Conservation (phyloP, 2,797 vertebrate genomes). For the Pelochelys cantorii region DNA sequence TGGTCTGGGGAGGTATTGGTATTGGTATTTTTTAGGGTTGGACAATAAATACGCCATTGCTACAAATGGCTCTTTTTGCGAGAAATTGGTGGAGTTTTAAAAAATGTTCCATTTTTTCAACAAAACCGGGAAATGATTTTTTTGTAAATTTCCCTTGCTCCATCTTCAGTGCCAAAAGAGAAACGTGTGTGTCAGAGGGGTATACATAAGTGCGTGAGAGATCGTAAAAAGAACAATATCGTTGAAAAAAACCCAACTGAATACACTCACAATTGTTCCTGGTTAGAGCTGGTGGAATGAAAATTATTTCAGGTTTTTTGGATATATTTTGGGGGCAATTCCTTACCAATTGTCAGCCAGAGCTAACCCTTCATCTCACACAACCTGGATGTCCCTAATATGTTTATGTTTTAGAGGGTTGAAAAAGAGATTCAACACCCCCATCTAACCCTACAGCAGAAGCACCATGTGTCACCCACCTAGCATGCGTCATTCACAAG, state of each 20-base stretch:
- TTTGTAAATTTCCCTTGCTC: not conserved
- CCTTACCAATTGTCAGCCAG: not conserved
- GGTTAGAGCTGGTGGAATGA: not conserved
- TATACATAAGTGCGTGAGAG: too few species aligned
- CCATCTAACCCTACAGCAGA: rapidly evolving
- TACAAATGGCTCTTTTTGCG: not conserved
- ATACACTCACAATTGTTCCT: not conserved
- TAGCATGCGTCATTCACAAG: not conserved
- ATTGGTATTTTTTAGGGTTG: too few species aligned
- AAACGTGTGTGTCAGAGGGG: not conserved
- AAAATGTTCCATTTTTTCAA: not conserved
- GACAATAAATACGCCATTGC: not conserved
- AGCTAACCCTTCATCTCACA: not conserved
- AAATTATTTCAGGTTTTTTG: rapidly evolving
- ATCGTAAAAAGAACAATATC: not conserved
- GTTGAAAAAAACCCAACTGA: not conserved
- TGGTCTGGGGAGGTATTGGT: not conserved
- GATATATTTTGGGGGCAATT: not conserved
- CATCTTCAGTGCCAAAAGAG: not conserved
- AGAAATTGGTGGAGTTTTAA: not conserved
- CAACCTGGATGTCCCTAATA: rapidly evolving
- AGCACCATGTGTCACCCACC: rapidly evolving
- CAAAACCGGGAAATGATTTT: not conserved
- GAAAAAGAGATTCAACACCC: rapidly evolving
- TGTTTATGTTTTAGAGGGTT: rapidly evolving